Conservation (phyloP, 2,888 invertebrate species). For the Odontocerum albicorne region DNA sequence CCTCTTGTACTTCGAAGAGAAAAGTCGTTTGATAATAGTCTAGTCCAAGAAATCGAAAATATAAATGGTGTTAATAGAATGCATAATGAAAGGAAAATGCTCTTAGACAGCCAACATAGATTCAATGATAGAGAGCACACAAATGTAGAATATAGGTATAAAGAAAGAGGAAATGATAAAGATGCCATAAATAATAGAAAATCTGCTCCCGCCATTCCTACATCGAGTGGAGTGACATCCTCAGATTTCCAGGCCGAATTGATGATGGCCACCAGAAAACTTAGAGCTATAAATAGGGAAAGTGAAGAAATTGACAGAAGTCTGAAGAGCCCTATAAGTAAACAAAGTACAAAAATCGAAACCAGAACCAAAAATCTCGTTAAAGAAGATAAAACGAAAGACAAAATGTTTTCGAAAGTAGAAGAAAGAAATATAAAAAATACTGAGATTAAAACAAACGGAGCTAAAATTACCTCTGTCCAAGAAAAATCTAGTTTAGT, state of each 20-base stretch:
- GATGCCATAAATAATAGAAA: conserved; percentile 28
- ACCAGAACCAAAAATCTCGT: conserved; percentile 38
- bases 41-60: conserved; percentile 39
- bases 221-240: conserved; percentile 33
- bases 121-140: conserved; percentile 28
- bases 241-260: conserved; percentile 59
- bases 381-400: conserved; percentile 45
- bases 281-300: conserved; percentile 45
- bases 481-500: conserved; percentile 28
- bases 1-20: conserved; percentile 51
- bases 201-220: conserved; percentile 20
- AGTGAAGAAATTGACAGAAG: conserved; percentile 14
- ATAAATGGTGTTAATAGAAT: conserved; percentile 32
- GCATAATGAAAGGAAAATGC: conserved; percentile 30
- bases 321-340: conserved; percentile 50
- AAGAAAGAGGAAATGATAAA: conserved; percentile 20
- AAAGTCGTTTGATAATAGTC: conserved; percentile 55
- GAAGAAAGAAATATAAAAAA: conserved; percentile 37
- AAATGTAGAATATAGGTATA: conserved; percentile 26
- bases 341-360: conserved; percentile 34
- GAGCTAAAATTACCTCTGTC: conserved; percentile 11
- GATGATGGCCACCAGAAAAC: conserved; percentile 56
- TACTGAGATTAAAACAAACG: conserved; percentile 16
- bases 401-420: conserved; percentile 41
- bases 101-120: conserved; percentile 30